phyloP scores from a whole-genome alignment of 1,140 invertebrate species.

The Episyrphus balteatus region DNA sequence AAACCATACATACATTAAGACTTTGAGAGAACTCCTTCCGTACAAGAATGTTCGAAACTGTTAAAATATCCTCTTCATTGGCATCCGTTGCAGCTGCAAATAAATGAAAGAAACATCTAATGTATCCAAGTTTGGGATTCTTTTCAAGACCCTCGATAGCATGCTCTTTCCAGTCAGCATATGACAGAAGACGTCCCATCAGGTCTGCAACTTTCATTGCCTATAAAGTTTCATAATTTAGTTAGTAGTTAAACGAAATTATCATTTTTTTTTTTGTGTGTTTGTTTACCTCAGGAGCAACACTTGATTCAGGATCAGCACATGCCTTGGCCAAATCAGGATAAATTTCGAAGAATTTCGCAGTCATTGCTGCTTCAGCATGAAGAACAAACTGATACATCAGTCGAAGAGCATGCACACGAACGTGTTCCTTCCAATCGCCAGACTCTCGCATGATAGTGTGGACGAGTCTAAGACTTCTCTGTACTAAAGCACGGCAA shows the following conservation, averaged over 20 bases:
- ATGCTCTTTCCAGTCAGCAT: slow-evolving; percentile 26
- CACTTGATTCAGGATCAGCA: slow-evolving; percentile 16
- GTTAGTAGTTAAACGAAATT: too few relatives aligned
- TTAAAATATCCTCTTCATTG: slow-evolving; percentile 36
- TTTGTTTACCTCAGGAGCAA: slow-evolving; percentile 13
- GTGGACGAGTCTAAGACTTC: slow-evolving; percentile 52
- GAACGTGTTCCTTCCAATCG: slow-evolving; percentile 60
- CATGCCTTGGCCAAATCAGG: slow-evolving; percentile 40
- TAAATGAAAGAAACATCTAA: slow-evolving; percentile 41
- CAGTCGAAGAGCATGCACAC: slow-evolving; percentile 60
- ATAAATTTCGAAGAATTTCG: slow-evolving; percentile 41
- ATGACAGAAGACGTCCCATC: slow-evolving; percentile 24
- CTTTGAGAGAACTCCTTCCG: slow-evolving; percentile 34
- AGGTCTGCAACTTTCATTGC: slow-evolving; percentile 27
- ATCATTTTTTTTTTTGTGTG: too few relatives aligned
- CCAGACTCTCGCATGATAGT: slow-evolving; percentile 53
- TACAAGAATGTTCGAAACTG: slow-evolving; percentile 28
- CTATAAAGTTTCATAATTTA: not conserved
- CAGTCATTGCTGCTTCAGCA: slow-evolving; percentile 55
- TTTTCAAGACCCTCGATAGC: slow-evolving; percentile 24
- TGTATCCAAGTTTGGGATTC: slow-evolving; percentile 21
- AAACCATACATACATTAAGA: slow-evolving; percentile 8
- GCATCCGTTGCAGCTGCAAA: slow-evolving; percentile 48
- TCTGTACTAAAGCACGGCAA: slow-evolving; percentile 57
- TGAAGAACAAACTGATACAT: slow-evolving; percentile 57